phyloP scores from a whole-genome alignment of 2,113 vertebrate genomes.

The Laticauda colubrina region DNA sequence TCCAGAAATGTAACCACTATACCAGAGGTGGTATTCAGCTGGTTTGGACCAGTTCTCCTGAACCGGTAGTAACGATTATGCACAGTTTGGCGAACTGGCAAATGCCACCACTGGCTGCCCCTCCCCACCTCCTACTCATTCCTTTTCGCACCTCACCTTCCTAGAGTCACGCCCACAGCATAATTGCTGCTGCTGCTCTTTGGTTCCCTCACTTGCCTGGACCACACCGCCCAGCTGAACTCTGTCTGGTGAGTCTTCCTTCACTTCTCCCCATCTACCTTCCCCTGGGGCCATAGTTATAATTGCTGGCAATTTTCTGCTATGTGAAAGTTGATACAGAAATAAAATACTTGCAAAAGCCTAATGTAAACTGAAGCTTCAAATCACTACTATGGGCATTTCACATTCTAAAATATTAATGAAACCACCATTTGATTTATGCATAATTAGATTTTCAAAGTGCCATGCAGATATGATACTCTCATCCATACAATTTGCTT shows the following conservation, averaged over 20 bases:
- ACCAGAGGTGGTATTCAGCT: not conserved
- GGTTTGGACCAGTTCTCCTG: too few relatives aligned
- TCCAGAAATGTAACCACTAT: not conserved
- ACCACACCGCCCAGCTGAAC: too few relatives aligned
- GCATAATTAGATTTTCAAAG: conserved; percentile 60
- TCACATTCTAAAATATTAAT: conserved; percentile 41
- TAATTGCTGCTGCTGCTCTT: too few relatives aligned
- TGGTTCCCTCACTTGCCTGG: too few relatives aligned
- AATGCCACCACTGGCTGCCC: too few relatives aligned
- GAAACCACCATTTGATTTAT: conserved; percentile 52
- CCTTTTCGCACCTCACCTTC: too few relatives aligned
- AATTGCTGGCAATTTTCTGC: conserved; percentile 14
- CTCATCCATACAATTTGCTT: conserved; percentile 57
- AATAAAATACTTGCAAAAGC: conserved; percentile 26
- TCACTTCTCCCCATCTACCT: too few relatives aligned
- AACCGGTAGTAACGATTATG: too few relatives aligned
- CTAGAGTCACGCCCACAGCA: too few relatives aligned
- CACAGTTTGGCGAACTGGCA: too few relatives aligned
- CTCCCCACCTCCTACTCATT: too few relatives aligned
- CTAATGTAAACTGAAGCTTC: conserved; percentile 20
- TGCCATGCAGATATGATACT: conserved; percentile 42
- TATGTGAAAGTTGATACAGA: conserved; percentile 5
- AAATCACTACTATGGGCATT: conserved; percentile 25
- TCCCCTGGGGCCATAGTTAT: not conserved
- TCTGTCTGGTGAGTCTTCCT: too few relatives aligned